Evolutionary conservation across 2,113 vertebrate genomes (phyloP).

Genomic region (Physeter macrocephalus): DNA sequence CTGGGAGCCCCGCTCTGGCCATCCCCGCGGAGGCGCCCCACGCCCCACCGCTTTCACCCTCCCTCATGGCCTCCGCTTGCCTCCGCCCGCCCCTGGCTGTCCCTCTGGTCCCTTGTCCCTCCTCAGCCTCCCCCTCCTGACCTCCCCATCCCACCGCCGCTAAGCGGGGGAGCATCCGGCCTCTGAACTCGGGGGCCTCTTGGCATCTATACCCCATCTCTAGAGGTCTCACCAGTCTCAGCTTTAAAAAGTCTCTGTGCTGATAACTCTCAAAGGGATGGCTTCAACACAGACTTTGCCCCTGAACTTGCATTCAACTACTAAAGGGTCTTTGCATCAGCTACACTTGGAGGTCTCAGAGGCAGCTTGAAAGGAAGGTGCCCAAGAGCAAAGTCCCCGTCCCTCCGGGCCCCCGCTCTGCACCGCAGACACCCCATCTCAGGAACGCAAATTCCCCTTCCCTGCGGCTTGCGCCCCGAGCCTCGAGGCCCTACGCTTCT

Average conservation of each 20-base stretch:
- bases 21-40: fast-evolving
- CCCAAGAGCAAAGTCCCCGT: background rate
- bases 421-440: background rate
- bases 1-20: fast-evolving
- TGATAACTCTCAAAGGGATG: background rate
- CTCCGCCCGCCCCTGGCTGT: no score
- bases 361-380: background rate
- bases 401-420: background rate
- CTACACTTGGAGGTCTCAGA: background rate
- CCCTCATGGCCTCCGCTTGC: no score
- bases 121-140: fast-evolving
- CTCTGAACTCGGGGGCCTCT: no score
- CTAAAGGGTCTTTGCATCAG: background rate
- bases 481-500: background rate
- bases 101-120: no score
- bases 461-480: no score
- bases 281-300: background rate
- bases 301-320: background rate
- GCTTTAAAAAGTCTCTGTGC: no score
- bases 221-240: background rate
- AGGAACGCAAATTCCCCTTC: background rate
- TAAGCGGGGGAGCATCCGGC: fast-evolving
- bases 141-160: background rate
- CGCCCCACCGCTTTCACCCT: fast-evolving
- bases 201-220: fast-evolving